A percentile compares a stretch with the other conserved stretches of the same genome.
Conservation (phyloP, 2,113 vertebrate species). For the Emydocephalus ijimae region DNA sequence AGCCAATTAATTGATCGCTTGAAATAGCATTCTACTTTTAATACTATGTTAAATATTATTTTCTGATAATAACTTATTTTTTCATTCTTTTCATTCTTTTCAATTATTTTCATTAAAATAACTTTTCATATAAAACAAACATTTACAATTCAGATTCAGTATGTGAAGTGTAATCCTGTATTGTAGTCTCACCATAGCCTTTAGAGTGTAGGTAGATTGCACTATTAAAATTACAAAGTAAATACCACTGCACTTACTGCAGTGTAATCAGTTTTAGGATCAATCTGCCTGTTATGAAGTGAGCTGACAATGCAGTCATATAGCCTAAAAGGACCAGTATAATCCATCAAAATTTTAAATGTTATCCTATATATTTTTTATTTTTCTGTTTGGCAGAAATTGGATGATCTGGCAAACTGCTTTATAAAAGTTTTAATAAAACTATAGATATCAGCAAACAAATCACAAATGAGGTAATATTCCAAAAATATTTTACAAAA, state of each 20-base stretch:
- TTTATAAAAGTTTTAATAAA: constrained; percentile 51
- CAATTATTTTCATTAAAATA: constrained; percentile 5
- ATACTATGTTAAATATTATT: constrained; percentile 32
- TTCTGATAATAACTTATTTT: constrained; percentile 22
- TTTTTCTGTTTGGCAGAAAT: constrained; percentile 48
- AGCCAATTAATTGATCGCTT: constrained; percentile 42
- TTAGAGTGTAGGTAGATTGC: background rate
- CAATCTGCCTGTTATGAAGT: background rate
- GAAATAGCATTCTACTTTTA: constrained; percentile 46
- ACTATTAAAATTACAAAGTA: background rate
- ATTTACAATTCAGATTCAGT: background rate
- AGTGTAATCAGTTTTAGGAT: background rate
- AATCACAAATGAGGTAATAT: constrained; percentile 37
- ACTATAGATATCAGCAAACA: constrained; percentile 43
- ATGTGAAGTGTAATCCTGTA: constrained; percentile 7
- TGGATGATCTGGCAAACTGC: constrained; percentile 46
- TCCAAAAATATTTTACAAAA: constrained; percentile 31
- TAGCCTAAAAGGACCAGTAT: background rate
- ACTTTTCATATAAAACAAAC: constrained; percentile 16
- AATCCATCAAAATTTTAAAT: constrained; percentile 22
- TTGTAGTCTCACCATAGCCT: background rate
- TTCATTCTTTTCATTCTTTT: no score
- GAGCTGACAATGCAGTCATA: background rate
- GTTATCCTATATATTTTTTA: constrained; percentile 33
- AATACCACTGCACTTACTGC: background rate